Percentiles rank a stretch among this genome's conserved stretches.
phyloP scores from a whole-genome alignment of 1,140 invertebrate genomes.

The Coptotermes formosanus region DNA sequence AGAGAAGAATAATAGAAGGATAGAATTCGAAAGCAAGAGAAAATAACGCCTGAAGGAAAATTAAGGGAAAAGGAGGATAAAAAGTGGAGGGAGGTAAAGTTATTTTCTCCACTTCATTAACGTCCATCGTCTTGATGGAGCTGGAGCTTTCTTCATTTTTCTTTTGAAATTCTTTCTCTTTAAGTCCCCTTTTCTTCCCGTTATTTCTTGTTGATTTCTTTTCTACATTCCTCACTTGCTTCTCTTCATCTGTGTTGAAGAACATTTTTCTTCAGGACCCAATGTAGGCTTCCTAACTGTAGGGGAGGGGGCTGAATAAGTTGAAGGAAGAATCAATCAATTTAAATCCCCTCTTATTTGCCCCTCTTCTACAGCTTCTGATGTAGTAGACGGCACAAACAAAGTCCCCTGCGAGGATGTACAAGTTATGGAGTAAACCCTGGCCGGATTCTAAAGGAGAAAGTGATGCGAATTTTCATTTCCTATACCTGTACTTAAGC shows the following conservation, averaged over 20 bases:
- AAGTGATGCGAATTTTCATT: neutral
- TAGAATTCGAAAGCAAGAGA: neutral
- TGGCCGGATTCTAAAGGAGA: neutral
- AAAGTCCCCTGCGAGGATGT: neutral
- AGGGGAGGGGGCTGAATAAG: neutral
- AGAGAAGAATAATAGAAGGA: neutral
- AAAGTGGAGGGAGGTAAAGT: neutral
- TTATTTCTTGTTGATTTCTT: slow-evolving; percentile 14
- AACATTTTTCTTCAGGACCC: neutral
- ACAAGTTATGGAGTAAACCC: neutral
- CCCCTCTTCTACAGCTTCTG: neutral
- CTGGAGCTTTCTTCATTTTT: slow-evolving; percentile 5
- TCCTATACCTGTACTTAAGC: neutral
- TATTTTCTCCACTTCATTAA: slow-evolving; percentile 17
- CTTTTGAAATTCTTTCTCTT: slow-evolving; percentile 3
- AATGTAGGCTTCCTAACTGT: neutral
- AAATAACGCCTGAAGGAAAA: slow-evolving; percentile 7
- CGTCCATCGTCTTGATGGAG: neutral
- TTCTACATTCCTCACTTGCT: slow-evolving; percentile 5
- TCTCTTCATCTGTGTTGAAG: neutral
- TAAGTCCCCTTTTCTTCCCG: neutral
- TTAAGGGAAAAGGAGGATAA: neutral
- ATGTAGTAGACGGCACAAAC: neutral
- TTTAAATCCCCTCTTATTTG: neutral
- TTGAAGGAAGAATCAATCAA: slow-evolving; percentile 13